These are phyloP conservation scores for Ochropacha duplaris DNA, from an alignment of 2,888 invertebrate genomes.

Conservation along the genomic window DNA sequence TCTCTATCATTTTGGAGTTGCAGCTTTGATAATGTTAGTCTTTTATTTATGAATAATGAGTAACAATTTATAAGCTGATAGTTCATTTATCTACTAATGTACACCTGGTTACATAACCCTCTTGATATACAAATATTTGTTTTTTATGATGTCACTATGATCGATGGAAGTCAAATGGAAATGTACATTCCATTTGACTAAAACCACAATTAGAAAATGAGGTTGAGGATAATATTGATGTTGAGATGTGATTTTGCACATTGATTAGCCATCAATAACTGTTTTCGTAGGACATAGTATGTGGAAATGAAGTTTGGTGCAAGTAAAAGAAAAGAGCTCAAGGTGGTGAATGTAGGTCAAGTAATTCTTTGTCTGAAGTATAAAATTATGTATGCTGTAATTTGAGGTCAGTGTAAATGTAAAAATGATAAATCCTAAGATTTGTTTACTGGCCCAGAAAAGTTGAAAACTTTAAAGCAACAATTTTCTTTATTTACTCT, in stretches of 20 bases:
- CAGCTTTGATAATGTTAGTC: background rate
- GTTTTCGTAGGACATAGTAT: background rate
- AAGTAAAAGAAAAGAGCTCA: slow-evolving; percentile 36
- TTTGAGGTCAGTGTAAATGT: slow-evolving; percentile 45
- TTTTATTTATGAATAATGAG: background rate
- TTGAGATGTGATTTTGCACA: background rate
- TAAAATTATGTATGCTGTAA: slow-evolving; percentile 34
- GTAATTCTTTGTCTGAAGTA: slow-evolving; percentile 46
- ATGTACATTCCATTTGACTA: background rate
- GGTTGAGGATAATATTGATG: background rate
- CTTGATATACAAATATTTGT: background rate
- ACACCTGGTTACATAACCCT: background rate
- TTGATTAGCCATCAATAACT: background rate
- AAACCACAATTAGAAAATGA: background rate
- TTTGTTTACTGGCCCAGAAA: background rate
- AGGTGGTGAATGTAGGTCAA: slow-evolving; percentile 52
- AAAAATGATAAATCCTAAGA: slow-evolving; percentile 24
- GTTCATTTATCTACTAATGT: background rate
- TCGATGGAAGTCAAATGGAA: background rate
- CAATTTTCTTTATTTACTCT: background rate
- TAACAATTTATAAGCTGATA: background rate
- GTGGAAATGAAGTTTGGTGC: slow-evolving; percentile 28
- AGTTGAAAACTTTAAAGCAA: background rate
- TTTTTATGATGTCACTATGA: background rate
- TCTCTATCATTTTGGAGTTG: background rate